These are phyloP conservation scores for Chrysopa pallens DNA, from an alignment of 1,140 invertebrate species.

Conservation along the genomic window DNA sequence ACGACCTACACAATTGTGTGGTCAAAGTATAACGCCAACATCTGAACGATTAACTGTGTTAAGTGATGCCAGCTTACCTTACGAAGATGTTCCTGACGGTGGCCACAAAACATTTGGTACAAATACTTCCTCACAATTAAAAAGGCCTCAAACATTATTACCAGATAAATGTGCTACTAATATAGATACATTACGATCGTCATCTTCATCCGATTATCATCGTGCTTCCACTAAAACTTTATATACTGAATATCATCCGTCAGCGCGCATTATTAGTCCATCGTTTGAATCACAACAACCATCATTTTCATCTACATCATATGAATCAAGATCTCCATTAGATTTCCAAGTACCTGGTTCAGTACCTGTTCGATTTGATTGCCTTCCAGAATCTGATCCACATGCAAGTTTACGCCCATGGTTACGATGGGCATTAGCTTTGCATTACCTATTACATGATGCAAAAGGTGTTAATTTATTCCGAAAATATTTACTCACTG, in stretches of 20 bases:
- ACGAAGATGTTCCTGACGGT: neutral
- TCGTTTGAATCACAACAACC: neutral
- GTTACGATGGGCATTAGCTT: slow-evolving; percentile 68
- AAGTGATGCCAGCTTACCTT: neutral
- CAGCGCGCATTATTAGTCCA: neutral
- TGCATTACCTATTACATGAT: slow-evolving; percentile 66
- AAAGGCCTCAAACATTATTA: neutral
- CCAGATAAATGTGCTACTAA: neutral
- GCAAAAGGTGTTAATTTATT: slow-evolving; percentile 72
- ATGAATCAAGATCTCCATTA: neutral
- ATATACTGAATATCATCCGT: no score
- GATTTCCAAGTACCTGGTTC: slow-evolving; percentile 2
- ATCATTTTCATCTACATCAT: neutral
- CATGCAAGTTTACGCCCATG: slow-evolving; percentile 27
- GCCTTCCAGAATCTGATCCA: slow-evolving; percentile 2
- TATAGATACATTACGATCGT: neutral
- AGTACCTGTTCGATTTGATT: neutral
- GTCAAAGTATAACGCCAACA: neutral
- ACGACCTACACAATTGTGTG: neutral
- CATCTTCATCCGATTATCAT: neutral
- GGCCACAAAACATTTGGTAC: neutral
- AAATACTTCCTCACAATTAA: neutral
- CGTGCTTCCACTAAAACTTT: neutral
- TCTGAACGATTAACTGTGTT: neutral
- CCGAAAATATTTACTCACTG: slow-evolving; percentile 61